Evolutionary conservation across 2,113 vertebrate species (phyloP).

Genomic region (Oncorhynchus gorbuscha): DNA sequence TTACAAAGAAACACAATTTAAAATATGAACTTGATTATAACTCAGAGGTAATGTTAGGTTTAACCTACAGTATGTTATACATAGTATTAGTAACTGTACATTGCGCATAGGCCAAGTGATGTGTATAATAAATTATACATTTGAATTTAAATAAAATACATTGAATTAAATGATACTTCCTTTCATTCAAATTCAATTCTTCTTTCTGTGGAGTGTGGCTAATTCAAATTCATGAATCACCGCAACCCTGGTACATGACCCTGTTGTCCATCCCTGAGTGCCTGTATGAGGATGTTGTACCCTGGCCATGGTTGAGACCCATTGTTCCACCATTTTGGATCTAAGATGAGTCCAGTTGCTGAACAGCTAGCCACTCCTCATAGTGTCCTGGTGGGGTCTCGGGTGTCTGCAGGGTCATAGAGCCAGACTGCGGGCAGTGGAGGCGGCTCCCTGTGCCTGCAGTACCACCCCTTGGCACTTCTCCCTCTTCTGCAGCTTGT

Average conservation of each 20-base stretch:
- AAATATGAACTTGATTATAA: too few species aligned
- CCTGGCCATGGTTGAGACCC: neutral
- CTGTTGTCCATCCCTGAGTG: conserved; percentile 65
- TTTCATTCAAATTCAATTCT: too few species aligned
- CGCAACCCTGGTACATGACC: conserved; percentile 9
- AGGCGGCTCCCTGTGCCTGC: conserved; percentile 86
- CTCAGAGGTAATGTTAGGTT: too few species aligned
- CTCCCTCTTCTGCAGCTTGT: conserved; percentile 91
- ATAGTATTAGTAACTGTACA: too few species aligned
- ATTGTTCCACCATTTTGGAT: too few species aligned
- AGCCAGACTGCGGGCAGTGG: conserved; percentile 82
- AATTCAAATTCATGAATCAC: neutral
- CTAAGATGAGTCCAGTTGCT: neutral
- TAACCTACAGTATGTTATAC: too few species aligned
- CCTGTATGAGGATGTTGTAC: conserved; percentile 46
- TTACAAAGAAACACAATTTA: too few species aligned
- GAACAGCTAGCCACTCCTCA: too few species aligned
- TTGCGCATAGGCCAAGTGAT: too few species aligned
- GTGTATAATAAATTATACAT: too few species aligned
- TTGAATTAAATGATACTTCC: too few species aligned
- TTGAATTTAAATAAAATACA: too few species aligned
- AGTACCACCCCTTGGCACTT: conserved; percentile 88
- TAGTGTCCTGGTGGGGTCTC: conserved; percentile 13
- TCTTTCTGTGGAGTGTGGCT: neutral
- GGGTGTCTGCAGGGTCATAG: conserved; percentile 68